Conservation (phyloP, 2,113 vertebrate species). For the Grammomys surdaster region DNA sequence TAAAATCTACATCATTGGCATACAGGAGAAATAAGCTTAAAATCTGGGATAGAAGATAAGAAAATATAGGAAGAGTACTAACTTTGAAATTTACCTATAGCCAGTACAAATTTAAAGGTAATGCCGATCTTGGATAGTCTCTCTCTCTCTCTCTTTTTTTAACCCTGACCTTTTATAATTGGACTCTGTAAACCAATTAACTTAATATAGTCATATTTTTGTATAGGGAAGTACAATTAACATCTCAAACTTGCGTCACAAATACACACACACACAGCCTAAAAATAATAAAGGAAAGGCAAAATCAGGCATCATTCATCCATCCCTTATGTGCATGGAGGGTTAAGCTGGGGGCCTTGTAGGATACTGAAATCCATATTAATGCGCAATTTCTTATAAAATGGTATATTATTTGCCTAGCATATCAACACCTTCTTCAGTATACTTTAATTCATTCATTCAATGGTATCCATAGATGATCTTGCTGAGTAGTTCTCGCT, state of each 20-base stretch:
- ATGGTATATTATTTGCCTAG: background rate
- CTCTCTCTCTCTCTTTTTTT: background rate
- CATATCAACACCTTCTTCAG: no score
- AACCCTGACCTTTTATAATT: background rate
- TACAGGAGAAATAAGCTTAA: background rate
- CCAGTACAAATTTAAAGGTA: background rate
- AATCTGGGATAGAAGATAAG: background rate
- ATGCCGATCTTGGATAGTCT: background rate
- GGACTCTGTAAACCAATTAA: background rate
- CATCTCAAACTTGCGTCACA: conserved; percentile 18
- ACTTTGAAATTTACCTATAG: background rate
- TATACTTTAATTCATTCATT: background rate
- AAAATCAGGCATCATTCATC: no score
- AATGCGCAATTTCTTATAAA: background rate
- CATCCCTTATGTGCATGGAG: no score
- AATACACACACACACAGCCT: no score
- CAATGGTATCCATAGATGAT: background rate
- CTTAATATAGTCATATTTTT: background rate
- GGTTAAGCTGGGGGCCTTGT: background rate
- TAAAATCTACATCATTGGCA: background rate
- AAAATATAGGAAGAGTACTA: background rate
- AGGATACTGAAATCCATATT: background rate
- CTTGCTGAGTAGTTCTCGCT: background rate
- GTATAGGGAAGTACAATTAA: background rate
- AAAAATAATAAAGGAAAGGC: background rate